Evolutionary conservation across 2,113 vertebrate genomes (phyloP), one percentile per base, ranked within the genome.

Genomic region (Hippocampus comes): DNA sequence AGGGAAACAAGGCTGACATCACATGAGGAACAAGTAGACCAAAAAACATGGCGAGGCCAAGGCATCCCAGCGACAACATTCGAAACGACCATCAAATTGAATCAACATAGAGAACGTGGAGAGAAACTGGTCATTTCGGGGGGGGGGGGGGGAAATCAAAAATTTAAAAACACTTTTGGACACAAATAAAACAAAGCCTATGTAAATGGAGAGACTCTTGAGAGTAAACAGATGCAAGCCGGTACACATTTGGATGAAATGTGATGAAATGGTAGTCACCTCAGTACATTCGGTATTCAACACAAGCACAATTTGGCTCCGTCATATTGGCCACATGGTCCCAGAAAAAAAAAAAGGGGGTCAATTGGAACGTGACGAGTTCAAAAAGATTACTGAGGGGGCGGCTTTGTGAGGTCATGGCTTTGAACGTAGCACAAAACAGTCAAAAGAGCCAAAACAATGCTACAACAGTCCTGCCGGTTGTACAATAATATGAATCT

Each of bases 1-100:
- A 99, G 95, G 95, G 96, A 98, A 94, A 98, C 89, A 94, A 96
- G 94, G 93, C 94, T 95, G 92, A 94, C 94, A 96, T 98, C 96
- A 99, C 94, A 95, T 87, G 92, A 91, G 86, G 95, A 94, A 96
- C 85, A 85, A 92, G 85, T 78, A 77, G 76, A 86, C 80, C 5
- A 38, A 38, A 83, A 77, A 38, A 51, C 48, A 68, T 65, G 25
- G 57, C 25, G 49, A 71, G 78, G 73, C 57, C 78, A 67, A 70
- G 38, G 72, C 68, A 77, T 38, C 48, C 48, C 15, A 18, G 48
- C 17, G 48, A 18, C 48, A 30, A 20, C 27, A 68, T 18, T 43
- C 1, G 3, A 1, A 46, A 46, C 63, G 9, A 46, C 11, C 25
- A 46, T 66, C 21, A 46, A 15, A 25, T 41, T 12, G 11, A 23